These are phyloP conservation scores for Cololabis saira DNA, from an alignment of 2,113 vertebrate species.

Conservation along the genomic window DNA sequence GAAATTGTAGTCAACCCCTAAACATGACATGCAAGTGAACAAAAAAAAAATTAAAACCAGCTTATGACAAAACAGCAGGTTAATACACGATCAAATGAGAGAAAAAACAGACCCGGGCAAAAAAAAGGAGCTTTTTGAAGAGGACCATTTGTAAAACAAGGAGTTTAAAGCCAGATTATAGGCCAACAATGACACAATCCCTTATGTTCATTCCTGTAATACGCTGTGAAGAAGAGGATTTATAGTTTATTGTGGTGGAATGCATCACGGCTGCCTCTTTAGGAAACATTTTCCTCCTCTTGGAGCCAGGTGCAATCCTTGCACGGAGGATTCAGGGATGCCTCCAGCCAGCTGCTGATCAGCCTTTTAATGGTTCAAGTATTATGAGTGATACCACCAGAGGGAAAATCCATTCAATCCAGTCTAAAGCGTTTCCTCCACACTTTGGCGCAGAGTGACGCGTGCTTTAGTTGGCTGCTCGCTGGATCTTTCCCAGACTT, in stretches of 20 bases:
- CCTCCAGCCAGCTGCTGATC: constrained; percentile 68
- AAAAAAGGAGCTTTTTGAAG: constrained; percentile 74
- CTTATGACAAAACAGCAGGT: constrained; percentile 67
- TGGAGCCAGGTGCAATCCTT: constrained; percentile 78
- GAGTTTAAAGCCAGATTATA: constrained; percentile 82
- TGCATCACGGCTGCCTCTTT: constrained; percentile 71
- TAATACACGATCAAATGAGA: constrained; percentile 69
- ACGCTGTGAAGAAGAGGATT: constrained; percentile 80
- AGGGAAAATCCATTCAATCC: constrained; percentile 66
- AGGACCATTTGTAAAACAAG: constrained; percentile 81
- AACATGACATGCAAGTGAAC: constrained; percentile 26
- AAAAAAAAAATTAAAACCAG: constrained; percentile 36
- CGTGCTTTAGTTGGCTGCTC: constrained; percentile 43
- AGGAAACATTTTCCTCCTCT: constrained; percentile 68
- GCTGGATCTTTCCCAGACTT: constrained; percentile 31
- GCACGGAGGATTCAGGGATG: constrained; percentile 50
- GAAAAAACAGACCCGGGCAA: constrained; percentile 33
- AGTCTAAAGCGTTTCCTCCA: constrained; percentile 39
- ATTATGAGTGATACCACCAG: constrained; percentile 65
- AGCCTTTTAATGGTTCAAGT: constrained; percentile 62
- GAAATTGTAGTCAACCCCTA: background rate
- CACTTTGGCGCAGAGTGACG: constrained; percentile 14
- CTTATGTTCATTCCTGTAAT: constrained; percentile 81
- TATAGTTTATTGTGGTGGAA: constrained; percentile 79
- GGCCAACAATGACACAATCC: constrained; percentile 81